phyloP scores from a whole-genome alignment of 2,797 vertebrate species.

The Aotus griseimembra region DNA sequence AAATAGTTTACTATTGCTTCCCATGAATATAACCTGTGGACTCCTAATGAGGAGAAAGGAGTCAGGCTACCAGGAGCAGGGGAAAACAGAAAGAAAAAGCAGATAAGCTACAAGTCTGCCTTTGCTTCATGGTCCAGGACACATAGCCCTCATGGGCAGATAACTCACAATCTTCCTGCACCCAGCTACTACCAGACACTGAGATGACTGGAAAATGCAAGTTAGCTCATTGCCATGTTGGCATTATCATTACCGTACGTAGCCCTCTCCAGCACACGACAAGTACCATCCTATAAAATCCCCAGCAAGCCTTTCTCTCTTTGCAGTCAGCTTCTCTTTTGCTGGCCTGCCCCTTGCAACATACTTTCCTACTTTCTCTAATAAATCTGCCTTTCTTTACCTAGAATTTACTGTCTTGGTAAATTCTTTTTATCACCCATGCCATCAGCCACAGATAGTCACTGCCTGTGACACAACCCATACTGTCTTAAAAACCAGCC shows the following conservation, averaged over 20 bases:
- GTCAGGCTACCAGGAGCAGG: neutral
- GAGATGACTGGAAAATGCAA: neutral
- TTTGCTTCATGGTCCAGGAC: neutral
- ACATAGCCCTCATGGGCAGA: neutral
- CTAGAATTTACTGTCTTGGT: neutral
- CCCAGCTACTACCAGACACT: neutral
- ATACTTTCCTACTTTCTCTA: neutral
- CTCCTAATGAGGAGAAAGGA: neutral
- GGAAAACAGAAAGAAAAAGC: neutral
- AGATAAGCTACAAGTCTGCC: neutral
- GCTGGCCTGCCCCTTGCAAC: neutral
- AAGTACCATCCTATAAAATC: neutral
- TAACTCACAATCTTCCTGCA: neutral
- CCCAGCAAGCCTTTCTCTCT: neutral
- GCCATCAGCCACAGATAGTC: neutral
- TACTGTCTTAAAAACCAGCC: neutral
- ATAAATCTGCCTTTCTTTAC: neutral
- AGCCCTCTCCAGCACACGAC: neutral
- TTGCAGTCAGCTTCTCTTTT: neutral
- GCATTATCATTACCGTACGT: neutral
- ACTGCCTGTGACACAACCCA: neutral
- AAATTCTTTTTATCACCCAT: neutral
- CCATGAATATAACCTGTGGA: neutral
- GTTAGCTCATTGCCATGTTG: neutral
- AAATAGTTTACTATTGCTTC: neutral